Evolutionary conservation across 2,888 invertebrate genomes (phyloP), one percentile per base, ranked within the genome.

Genomic region (Tipula lateralis): DNA sequence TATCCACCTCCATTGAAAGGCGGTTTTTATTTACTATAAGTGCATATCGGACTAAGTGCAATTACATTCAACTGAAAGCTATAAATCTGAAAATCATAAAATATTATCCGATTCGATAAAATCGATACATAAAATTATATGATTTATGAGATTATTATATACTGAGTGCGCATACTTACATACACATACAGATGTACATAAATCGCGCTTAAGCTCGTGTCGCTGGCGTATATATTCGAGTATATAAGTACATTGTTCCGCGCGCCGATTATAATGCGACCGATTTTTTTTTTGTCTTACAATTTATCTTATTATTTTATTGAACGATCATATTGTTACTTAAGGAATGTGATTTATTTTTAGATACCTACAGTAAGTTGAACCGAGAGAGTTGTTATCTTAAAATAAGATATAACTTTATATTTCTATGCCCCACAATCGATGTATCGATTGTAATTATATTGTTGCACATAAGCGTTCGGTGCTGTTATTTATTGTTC

Each of bases 291-390:
- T 66, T 66, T 66, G 66, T 66, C 66, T 66, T 66, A 66, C 24
- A 66, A 66, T 66, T 66, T 66, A 66, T 66, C 66, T 66, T 66
- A 66, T 66, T 66, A 66, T 66, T 66, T 66, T 66, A 66, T 66
- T 66, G 24, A 24, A 50, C 16, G 16, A 16, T 44, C n/a, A 44
- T n/a, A 50, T 50, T 66, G 66, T 66, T 66, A 66, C 7, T 66
- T 9, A 66, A 66, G 66, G 66, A 66, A 66, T 66, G 66, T 24
- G 66, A 66, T 66, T 66, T 24, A 66, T 24, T 24, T 66, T 66
- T 50, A 24, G 7, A 24, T 66, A 24, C 24, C 5, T 66, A 66
- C 24, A 24, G 66, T 66, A 66, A 66, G 66, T 66, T 66, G 7
- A 66, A 24, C 66, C 66, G 66, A 66, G 66, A 5, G 32, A 7